phyloP scores from a whole-genome alignment of 2,888 invertebrate genomes.

The Rutpela maculata region DNA sequence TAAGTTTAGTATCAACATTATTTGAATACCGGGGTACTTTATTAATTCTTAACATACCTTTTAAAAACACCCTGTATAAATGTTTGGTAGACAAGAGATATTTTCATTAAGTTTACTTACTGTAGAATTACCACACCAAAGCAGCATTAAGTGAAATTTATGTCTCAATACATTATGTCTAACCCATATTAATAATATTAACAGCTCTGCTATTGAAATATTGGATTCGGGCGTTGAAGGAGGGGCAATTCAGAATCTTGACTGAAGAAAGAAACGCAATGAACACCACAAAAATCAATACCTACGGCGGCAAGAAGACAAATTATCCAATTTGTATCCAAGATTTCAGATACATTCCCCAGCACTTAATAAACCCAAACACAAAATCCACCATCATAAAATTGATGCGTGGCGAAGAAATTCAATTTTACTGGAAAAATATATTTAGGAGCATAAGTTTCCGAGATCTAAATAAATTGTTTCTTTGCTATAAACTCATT shows the following conservation, averaged over 20 bases:
- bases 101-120: conserved; percentile 14
- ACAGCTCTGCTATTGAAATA: conserved; percentile 15
- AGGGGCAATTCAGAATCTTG: conserved; percentile 35
- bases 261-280: conserved; percentile 42
- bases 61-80: too few relatives aligned
- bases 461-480: not conserved
- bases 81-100: not conserved
- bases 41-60: too few relatives aligned
- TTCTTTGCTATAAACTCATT: not conserved
- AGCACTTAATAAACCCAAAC: conserved; percentile 67
- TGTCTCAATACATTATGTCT: conserved; percentile 35
- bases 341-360: conserved; percentile 66
- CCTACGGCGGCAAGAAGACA: conserved; percentile 62
- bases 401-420: conserved; percentile 58
- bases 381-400: conserved; percentile 51
- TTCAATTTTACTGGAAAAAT: conserved; percentile 48
- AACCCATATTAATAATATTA: conserved; percentile 18
- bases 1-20: too few relatives aligned
- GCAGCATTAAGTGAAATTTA: conserved; percentile 23
- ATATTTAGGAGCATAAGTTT: not conserved
- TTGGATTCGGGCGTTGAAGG: conserved; percentile 34
- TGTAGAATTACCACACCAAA: not conserved
- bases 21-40: too few relatives aligned
- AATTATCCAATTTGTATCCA: conserved; percentile 70
- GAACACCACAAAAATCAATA: conserved; percentile 53